Evolutionary conservation across 2,888 invertebrate species (phyloP).

Genomic region (Aspidiotus rigidus): DNA sequence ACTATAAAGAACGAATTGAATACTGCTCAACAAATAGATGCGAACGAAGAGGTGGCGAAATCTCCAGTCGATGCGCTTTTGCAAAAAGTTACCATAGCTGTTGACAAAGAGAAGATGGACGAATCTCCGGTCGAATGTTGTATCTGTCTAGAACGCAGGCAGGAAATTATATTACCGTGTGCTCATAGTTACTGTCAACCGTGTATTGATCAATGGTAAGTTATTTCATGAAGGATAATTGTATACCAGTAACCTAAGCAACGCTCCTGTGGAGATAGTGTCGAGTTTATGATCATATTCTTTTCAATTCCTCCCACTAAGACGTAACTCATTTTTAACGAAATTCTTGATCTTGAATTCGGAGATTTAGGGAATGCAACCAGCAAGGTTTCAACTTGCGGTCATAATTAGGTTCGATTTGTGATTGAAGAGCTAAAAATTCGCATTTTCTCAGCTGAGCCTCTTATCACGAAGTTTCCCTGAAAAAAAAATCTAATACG

Average conservation of each 20-base stretch:
- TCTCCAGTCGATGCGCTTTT: background rate
- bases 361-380: background rate
- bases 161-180: slow-evolving; percentile 59
- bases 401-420: background rate
- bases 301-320: too few species aligned
- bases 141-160: slow-evolving; percentile 61
- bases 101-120: background rate
- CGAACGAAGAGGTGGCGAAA: background rate
- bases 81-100: slow-evolving; percentile 14
- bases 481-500: too few species aligned
- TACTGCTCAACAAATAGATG: slow-evolving; percentile 22
- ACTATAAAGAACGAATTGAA: slow-evolving; percentile 26
- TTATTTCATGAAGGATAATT: slow-evolving; percentile 7
- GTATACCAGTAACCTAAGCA: too few species aligned
- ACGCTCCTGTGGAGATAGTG: too few species aligned
- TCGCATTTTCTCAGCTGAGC: background rate
- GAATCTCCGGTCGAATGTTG: slow-evolving; percentile 53
- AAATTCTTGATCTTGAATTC: slow-evolving; percentile 12
- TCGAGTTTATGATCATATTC: too few species aligned
- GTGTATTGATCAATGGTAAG: slow-evolving; percentile 64
- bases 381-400: too few species aligned
- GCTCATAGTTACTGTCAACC: slow-evolving; percentile 59
- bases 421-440: background rate
- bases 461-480: too few species aligned
- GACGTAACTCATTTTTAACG: too few species aligned